Percentiles rank a stretch among this genome's conserved stretches.
These are phyloP conservation scores for Poeciliopsis occidentalis DNA, from an alignment of 2,113 vertebrate genomes.

Conservation along the genomic window DNA sequence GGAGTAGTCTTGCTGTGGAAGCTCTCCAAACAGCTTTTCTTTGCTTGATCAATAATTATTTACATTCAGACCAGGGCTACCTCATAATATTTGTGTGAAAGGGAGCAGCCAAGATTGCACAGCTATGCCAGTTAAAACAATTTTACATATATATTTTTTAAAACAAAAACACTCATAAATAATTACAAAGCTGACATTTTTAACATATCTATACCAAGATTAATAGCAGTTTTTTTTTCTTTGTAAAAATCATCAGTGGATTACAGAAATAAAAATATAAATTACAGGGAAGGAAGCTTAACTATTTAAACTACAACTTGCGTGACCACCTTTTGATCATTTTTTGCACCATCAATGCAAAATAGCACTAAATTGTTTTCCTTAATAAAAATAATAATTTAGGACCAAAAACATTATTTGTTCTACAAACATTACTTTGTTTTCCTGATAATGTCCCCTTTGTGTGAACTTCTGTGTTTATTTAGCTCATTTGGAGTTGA, in stretches of 20 bases:
- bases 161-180: too few relatives aligned
- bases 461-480: too few relatives aligned
- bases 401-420: neutral
- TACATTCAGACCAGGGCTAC: too few relatives aligned
- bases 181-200: too few relatives aligned
- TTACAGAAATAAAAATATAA: neutral
- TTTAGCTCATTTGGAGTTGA: neutral
- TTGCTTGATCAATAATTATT: neutral
- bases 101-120: too few relatives aligned
- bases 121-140: too few relatives aligned
- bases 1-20: neutral
- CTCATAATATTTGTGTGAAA: too few relatives aligned
- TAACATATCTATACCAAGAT: too few relatives aligned
- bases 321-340: neutral
- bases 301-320: neutral
- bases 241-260: neutral
- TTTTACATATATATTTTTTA: too few relatives aligned
- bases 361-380: neutral
- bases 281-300: neutral
- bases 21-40: neutral
- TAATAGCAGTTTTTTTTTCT: neutral
- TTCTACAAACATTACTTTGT: too few relatives aligned
- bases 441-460: too few relatives aligned
- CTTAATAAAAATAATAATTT: neutral
- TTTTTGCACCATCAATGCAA: neutral